phyloP scores from a whole-genome alignment of 2,888 invertebrate species.

The Leptinotarsa juncta region DNA sequence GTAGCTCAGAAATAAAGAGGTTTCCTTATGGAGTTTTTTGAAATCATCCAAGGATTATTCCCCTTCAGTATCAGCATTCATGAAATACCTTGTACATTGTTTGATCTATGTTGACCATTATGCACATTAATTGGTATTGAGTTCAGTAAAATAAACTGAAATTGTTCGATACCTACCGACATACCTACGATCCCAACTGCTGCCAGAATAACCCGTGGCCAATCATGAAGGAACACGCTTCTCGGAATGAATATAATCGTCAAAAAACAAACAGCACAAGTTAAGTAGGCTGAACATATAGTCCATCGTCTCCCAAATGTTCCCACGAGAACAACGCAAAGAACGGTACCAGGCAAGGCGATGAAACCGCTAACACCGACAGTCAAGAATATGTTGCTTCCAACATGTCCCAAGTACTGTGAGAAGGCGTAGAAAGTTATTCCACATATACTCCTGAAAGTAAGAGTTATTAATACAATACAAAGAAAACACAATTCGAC shows the following conservation, averaged over 20 bases:
- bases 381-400: constrained; percentile 69
- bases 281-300: constrained; percentile 66
- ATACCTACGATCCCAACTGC: constrained; percentile 75
- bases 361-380: constrained; percentile 70
- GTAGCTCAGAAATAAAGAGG: too few species aligned
- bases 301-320: constrained; percentile 69
- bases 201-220: constrained; percentile 71
- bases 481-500: background rate
- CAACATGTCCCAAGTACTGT: constrained; percentile 71
- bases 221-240: constrained; percentile 66
- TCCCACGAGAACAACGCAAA: constrained; percentile 68
- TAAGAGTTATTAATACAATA: background rate
- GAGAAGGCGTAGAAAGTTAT: constrained; percentile 72
- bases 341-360: constrained; percentile 68
- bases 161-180: constrained; percentile 67
- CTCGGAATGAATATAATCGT: constrained; percentile 68
- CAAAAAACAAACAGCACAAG: constrained; percentile 68
- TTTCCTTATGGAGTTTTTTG: too few species aligned
- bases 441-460: constrained; percentile 70
- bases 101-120: too few species aligned
- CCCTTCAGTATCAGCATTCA: too few species aligned
- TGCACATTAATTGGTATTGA: too few species aligned
- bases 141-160: too few species aligned
- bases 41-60: too few species aligned
- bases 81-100: too few species aligned